These are phyloP conservation scores for Plebejus argus DNA, from an alignment of 2,888 invertebrate species.

Conservation along the genomic window DNA sequence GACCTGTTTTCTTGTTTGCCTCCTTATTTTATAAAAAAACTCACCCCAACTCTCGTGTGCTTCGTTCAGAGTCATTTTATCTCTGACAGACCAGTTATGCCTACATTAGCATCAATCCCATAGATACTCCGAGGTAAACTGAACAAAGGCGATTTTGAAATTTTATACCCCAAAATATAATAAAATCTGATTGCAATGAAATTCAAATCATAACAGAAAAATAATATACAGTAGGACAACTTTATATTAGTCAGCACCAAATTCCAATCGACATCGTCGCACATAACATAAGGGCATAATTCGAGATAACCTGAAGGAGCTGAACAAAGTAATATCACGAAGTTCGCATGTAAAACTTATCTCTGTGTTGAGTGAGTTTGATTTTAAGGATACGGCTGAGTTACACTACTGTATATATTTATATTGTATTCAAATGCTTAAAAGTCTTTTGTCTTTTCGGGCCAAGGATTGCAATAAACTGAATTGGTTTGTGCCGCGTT, in stretches of 20 bases:
- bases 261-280: neutral
- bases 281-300: neutral
- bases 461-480: conserved; percentile 21
- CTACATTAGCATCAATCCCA: neutral
- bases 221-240: neutral
- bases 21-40: neutral
- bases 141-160: neutral
- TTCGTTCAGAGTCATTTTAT: neutral
- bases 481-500: conserved; percentile 14
- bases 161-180: neutral
- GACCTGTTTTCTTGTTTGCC: too few species aligned
- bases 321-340: neutral
- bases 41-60: neutral
- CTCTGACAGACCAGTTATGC: neutral
- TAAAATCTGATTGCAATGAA: neutral
- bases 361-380: neutral
- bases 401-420: neutral
- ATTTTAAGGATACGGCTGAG: neutral
- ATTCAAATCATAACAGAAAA: neutral
- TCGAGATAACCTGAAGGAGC: neutral
- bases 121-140: neutral
- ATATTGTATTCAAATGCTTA: neutral
- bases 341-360: neutral
- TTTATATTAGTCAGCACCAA: neutral
- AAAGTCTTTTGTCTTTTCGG: conserved; percentile 16